Evolutionary conservation across 2,888 invertebrate genomes (phyloP), one percentile per base, ranked within the genome.

Genomic region (Ectemnius continuus): DNA sequence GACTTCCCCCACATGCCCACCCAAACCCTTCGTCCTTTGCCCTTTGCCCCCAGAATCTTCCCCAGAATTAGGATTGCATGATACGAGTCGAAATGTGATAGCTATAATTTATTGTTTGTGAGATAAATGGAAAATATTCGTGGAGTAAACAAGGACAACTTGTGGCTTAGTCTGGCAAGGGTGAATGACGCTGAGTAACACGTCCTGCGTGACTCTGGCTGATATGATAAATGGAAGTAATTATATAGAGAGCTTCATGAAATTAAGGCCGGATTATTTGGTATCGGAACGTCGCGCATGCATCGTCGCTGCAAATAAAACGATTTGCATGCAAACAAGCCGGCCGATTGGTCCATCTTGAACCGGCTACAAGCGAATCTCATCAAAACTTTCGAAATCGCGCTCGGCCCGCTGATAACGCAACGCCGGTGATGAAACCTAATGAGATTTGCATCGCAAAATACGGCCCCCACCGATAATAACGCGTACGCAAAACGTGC

Each of bases 1-100:
- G 36, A 52, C 60, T 63, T 61, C 60, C 60, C 61, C 28, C 23
- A 2, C 23, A 23, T 23, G 52, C 61, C 23, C 61, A 57, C 63
- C 61, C 65, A 68, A 78, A 70, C 65, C 69, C 23, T 23, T 23
- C 23, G 23, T 79, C 71, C 77, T 68, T 77, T 73, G 5, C 28
- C 4, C 36, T 36, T 36, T 8, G 36, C 8, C 23, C 3, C 1
- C 3, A 3, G 23, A 23, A 23, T 23, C 8, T 36, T 36, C 8
- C 36, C 3, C 23, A 23, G 23, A 23, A 23, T 23, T 23, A 23
- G 23, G 23, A 23, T 23, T 23, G 3, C 2, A 20, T 20, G 2
- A 20, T 2, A 20, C 3, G 2, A 23, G 23, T 2, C 2, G 3
- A 23, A 23, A 23, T 23, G 2, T 23, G 3, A 0, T 23, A 23